Base-by-base conservation (phyloP, 2,888 invertebrate species). In the Orchestes rusci region DNA sequence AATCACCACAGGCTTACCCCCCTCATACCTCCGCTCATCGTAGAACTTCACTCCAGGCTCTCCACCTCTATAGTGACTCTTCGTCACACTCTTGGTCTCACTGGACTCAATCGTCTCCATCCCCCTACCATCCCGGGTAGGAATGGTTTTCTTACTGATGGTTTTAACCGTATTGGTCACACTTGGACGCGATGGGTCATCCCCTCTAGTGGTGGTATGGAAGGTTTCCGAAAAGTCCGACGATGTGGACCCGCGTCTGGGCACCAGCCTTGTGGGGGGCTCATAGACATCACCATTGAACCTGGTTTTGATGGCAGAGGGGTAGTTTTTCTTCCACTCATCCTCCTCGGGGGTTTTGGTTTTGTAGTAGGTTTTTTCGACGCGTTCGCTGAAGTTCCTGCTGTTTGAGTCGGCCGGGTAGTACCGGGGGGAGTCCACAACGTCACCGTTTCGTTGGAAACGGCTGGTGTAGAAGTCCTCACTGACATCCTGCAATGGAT, bases 211-310 rank as follows among this genome's bases (percentile, higher is more conserved):
- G 4, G 79, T 77, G 52, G 81, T 80, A 58, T 80, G 76, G 58
- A 80, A 81, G 1, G 82, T 82, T 65, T 83, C 82, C 1, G 81
- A 79, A 62, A 75, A 83, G 59, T 82, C 82, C 51, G 79, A 79
- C 53, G 79, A 79, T 54, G 77, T 77, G 58, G 79, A 80, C 16
- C 80, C 80, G 41, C 82, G 73, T 43, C 83, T 70, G n/a, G n/a
- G n/a, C n/a, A n/a, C n/a, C n/a, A n/a, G 50, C 48, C 69, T 62
- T 2, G 69, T 68, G 2, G 70, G 69, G 3, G 67, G 66, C 51
- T 69, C 68, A 67, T 66, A 67, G 23, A 68, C 66, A 46, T 68
- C 66, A 4, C 63, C 62, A 49, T 66, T 65, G 48, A 62, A 63
- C 20, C 52, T 57, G 64, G 43, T 64, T 67, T 34, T 63, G 36